Conservation (phyloP, 2,797 vertebrate genomes). For the Poeciliopsis paucimaculata region DNA sequence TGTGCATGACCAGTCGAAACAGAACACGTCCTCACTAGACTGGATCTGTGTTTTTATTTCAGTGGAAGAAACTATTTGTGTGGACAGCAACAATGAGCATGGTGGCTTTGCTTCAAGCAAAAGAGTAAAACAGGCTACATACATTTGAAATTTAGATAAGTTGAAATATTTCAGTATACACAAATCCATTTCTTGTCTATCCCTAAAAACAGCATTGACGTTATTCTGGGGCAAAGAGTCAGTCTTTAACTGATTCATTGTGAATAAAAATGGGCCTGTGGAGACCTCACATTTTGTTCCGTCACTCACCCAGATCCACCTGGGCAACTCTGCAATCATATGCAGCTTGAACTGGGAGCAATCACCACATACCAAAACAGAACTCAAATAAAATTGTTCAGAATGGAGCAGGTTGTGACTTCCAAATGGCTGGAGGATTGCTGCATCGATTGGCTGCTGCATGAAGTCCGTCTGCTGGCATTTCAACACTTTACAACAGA, state of each 20-base stretch:
- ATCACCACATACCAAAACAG: not conserved
- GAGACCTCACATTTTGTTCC: conserved; percentile 5
- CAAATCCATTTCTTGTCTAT: not conserved
- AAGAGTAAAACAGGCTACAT: not conserved
- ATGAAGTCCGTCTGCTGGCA: not conserved
- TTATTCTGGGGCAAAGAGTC: not conserved
- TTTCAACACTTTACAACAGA: conserved; percentile 4
- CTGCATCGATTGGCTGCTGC: conserved; percentile 7
- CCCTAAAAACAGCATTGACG: not conserved
- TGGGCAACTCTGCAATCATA: conserved; percentile 2
- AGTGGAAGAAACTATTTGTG: not conserved
- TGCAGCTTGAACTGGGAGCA: not conserved
- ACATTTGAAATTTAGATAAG: not conserved
- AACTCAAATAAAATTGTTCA: not conserved
- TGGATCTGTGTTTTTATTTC: not conserved
- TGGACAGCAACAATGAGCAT: not conserved
- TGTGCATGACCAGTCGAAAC: not conserved
- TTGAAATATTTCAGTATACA: not conserved
- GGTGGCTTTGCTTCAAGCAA: not conserved
- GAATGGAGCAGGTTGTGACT: conserved; percentile 1
- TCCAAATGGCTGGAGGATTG: not conserved
- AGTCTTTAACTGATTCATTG: not conserved
- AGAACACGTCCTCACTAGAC: not conserved
- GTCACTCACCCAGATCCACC: not conserved
- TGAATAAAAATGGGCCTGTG: not conserved